These are phyloP conservation scores for Syrrhaptes paradoxus DNA, from an alignment of 2,113 vertebrate genomes.

Conservation along the genomic window DNA sequence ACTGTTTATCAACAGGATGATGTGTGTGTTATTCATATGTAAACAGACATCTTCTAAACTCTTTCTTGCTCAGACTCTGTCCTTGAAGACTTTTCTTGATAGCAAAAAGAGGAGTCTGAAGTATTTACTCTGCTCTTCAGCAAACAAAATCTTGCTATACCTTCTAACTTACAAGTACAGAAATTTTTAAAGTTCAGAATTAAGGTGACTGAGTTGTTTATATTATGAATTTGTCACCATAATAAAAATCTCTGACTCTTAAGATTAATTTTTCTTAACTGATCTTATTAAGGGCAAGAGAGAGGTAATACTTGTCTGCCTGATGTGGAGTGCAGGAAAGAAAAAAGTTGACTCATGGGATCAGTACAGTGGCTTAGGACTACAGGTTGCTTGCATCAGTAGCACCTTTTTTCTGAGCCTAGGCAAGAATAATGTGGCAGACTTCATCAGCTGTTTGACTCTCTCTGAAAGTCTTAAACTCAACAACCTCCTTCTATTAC, in stretches of 20 bases:
- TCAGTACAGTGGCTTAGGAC: not conserved
- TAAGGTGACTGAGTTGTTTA: not conserved
- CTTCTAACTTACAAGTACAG: not conserved
- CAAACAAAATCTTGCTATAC: not conserved
- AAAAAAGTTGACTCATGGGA: not conserved
- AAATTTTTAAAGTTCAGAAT: not conserved
- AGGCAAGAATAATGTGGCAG: not conserved
- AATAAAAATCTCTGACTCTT: not conserved
- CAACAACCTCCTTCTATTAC: not conserved
- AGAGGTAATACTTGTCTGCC: not conserved
- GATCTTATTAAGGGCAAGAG: not conserved
- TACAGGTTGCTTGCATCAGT: not conserved
- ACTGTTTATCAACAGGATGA: not conserved
- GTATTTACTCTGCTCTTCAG: not conserved
- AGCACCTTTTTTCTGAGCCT: not conserved
- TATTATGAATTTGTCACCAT: not conserved
- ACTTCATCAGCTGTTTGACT: not conserved
- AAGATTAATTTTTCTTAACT: not conserved
- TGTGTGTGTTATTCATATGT: not conserved
- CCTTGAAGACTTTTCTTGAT: not conserved
- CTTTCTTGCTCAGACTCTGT: not conserved
- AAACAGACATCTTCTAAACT: not conserved
- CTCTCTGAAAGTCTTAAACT: not conserved
- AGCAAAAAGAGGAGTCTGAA: not conserved
- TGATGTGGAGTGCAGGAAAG: not conserved